Percentiles rank a stretch among this genome's conserved stretches.
These are phyloP conservation scores for Bubalus kerabau DNA, from an alignment of 2,113 vertebrate species.

Conservation along the genomic window DNA sequence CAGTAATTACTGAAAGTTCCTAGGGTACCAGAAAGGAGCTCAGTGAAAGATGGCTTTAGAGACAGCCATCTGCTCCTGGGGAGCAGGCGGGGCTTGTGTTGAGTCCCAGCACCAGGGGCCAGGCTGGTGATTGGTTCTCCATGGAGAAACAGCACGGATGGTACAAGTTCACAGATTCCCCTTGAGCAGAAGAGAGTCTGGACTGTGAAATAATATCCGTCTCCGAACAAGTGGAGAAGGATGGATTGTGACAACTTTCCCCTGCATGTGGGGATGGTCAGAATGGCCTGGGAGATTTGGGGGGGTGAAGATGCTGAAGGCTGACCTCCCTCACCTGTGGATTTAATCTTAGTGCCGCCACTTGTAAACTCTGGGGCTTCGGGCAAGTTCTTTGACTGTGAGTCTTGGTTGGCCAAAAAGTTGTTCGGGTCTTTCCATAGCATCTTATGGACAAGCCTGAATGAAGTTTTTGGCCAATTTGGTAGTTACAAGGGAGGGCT, in stretches of 20 bases:
- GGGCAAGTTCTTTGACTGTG: not conserved
- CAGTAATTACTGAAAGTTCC: constrained; percentile 42
- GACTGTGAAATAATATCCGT: not conserved
- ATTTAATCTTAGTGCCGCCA: not conserved
- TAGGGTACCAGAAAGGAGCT: constrained; percentile 20
- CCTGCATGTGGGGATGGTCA: accelerated
- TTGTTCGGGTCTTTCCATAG: not conserved
- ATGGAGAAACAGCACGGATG: not conserved
- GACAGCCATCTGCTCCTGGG: constrained; percentile 34
- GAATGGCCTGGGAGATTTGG: not conserved
- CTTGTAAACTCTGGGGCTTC: not conserved
- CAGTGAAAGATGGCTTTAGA: constrained; percentile 18
- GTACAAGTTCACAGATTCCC: not conserved
- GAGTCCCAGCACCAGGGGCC: not conserved
- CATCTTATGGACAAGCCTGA: not conserved
- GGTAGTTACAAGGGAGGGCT: not conserved
- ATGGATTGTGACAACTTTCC: too few species aligned
- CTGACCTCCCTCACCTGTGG: too few species aligned
- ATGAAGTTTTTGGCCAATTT: not conserved
- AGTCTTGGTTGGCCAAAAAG: not conserved
- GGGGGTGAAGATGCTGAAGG: not conserved
- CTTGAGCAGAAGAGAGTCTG: not conserved
- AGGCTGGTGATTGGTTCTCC: not conserved
- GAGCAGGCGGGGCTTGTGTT: not conserved
- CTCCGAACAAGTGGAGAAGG: not conserved